phyloP scores from a whole-genome alignment of 2,113 vertebrate species.

The Pachycephala philippinensis region DNA sequence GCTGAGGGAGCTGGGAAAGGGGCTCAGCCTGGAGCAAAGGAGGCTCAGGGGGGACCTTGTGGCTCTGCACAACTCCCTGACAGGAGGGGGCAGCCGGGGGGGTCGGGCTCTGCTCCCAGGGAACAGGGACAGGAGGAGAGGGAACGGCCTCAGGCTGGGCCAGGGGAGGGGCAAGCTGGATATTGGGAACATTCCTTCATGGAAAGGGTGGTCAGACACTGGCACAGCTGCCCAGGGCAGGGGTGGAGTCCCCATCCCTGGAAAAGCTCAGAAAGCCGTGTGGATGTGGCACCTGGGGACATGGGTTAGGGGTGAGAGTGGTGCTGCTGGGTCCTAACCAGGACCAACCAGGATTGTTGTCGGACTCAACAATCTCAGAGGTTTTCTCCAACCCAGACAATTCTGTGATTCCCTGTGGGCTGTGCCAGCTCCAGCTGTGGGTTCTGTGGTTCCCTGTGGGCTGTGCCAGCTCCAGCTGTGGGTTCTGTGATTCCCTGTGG shows the following conservation, averaged over 20 bases:
- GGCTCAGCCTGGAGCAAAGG: neutral
- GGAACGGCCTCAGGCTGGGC: neutral
- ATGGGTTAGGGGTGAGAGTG: neutral
- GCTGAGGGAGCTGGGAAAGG: neutral
- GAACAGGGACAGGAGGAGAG: neutral
- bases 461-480: no score
- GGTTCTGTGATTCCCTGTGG: neutral
- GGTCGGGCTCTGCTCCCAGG: neutral
- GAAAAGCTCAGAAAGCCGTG: neutral
- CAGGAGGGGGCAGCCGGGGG: neutral
- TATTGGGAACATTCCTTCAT: rapidly evolving
- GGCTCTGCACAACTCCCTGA: neutral
- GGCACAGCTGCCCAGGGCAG: neutral
- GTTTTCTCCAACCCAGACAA: neutral
- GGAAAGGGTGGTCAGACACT: neutral
- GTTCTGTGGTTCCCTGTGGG: neutral
- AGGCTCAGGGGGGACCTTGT: neutral
- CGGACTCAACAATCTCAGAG: neutral
- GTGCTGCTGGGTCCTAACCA: neutral
- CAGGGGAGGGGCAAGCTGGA: rapidly evolving
- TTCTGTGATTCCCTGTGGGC: neutral
- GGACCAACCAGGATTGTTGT: no score
- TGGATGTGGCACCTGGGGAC: neutral
- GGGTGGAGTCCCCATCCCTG: rapidly evolving
- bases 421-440: neutral